Evolutionary conservation across 1,140 invertebrate species (phyloP), one percentile per base, ranked within the genome.

Genomic region (Euborellia annulipes): DNA sequence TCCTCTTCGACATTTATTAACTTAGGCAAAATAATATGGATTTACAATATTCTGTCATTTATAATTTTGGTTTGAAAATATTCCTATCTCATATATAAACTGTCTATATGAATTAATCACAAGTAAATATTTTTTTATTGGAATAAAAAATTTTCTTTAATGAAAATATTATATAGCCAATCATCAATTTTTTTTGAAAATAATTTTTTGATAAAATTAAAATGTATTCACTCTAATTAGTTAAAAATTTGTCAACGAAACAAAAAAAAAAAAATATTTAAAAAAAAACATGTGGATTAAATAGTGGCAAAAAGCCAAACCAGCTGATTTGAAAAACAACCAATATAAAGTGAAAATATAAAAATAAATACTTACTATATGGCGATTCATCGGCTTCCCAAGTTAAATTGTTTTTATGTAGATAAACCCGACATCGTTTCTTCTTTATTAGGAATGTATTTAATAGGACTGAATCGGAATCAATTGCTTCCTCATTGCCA

Each of bases 391-490:
- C 67, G 13, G 70, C 72, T 50, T 78, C 75, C 76, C 76, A 79
- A 19, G 75, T 71, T 41, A 78, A 59, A 22, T 65, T 70, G 45
- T 69, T 67, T 22, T 66, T 67, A 61, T 78, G 73, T 50, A 78
- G 73, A 58, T 76, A 73, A n/a, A 76, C 74, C 41, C 69, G 66
- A 52, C 70, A 73, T 49, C 70, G 64, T 59, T 76, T 78, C 50
- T 73, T 76, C 48, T 69, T 69, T 40, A 72, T 67, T 27, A 71
- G 57, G 54, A 78, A 78, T 40, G 71, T 75, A 50, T 67, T 76
- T 14, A 78, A 60, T 27, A 78, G 57, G 37, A 78, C 69, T n/a
- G 48, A 36, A 39, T 40, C 41, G 36, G 23, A 32, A 27, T 8
- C 4, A 11, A 8, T 14, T 20, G 14, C 3, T 27, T 42, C 41